phyloP scores from a whole-genome alignment of 2,797 vertebrate genomes.

The Lepidocolaptes lacrymiger region DNA sequence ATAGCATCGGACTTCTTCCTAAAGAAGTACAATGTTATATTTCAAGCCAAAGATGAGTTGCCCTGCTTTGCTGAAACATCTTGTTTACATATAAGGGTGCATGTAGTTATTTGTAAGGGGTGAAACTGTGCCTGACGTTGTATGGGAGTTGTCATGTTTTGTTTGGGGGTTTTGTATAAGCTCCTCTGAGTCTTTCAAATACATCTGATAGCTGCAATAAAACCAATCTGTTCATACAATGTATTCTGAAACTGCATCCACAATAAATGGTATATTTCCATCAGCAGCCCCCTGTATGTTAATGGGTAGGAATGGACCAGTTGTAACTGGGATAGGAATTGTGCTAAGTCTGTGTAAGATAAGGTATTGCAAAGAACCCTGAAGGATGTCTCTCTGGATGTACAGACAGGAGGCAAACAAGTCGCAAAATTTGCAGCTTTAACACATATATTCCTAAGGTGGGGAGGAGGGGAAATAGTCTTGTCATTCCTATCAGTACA shows the following conservation, averaged over 20 bases:
- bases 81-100: slow-evolving; percentile 74
- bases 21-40: not conserved
- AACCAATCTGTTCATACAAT: slow-evolving; percentile 82
- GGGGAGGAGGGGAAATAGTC: not conserved
- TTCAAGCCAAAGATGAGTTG: slow-evolving; percentile 50
- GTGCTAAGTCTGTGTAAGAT: accelerated
- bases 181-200: slow-evolving; percentile 80
- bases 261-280: slow-evolving; percentile 94
- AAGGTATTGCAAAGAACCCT: not conserved
- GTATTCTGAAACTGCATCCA: slow-evolving; percentile 90
- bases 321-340: not conserved
- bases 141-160: slow-evolving; percentile 75
- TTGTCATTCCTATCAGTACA: too few species aligned
- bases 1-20: not conserved
- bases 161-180: slow-evolving; percentile 72
- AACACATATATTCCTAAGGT: not conserved
- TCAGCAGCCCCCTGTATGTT: slow-evolving; percentile 34
- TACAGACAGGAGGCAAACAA: not conserved
- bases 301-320: not conserved
- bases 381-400: not conserved
- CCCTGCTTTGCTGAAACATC: slow-evolving; percentile 60
- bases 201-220: slow-evolving; percentile 81
- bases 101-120: slow-evolving; percentile 76
- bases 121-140: slow-evolving; percentile 79
- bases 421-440: not conserved